A percentile compares a stretch with the other conserved stretches of the same genome.
Evolutionary conservation across 1,140 invertebrate species (phyloP).

Genomic region (Drosophila mojavensis): DNA sequence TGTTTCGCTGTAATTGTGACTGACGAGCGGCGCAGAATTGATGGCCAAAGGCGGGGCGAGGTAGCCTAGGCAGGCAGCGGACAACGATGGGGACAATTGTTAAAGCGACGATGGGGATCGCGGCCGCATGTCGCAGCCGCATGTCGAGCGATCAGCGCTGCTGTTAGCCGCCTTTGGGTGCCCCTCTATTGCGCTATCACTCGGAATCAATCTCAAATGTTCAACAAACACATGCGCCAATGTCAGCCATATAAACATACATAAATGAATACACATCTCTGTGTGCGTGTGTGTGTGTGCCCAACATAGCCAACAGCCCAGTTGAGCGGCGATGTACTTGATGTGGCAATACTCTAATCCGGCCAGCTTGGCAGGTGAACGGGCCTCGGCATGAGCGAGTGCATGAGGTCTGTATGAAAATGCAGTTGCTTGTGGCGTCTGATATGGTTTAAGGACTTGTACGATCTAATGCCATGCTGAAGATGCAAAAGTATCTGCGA

Average conservation of each 20-base stretch:
- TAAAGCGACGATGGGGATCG: conserved; percentile 29
- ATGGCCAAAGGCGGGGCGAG: conserved; percentile 16
- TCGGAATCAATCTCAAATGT: conserved; percentile 70
- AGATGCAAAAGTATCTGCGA: neutral
- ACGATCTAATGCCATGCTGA: neutral
- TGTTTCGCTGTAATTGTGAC: conserved; percentile 63
- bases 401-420: neutral
- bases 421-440: neutral
- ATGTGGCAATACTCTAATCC: neutral
- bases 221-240: conserved; percentile 56
- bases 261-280: conserved; percentile 4
- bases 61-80: too few relatives aligned
- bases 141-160: conserved; percentile 8
- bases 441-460: neutral
- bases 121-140: neutral
- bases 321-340: neutral
- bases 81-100: conserved; percentile 64
- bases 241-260: conserved; percentile 29
- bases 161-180: conserved; percentile 45
- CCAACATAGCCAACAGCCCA: neutral
- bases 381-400: neutral
- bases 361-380: too few relatives aligned
- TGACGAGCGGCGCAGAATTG: conserved; percentile 40
- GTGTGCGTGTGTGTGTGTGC: neutral
- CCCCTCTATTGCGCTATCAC: conserved; percentile 44